Conservation (phyloP, 1,140 invertebrate genomes). For the Drosophila nannoptera region DNA sequence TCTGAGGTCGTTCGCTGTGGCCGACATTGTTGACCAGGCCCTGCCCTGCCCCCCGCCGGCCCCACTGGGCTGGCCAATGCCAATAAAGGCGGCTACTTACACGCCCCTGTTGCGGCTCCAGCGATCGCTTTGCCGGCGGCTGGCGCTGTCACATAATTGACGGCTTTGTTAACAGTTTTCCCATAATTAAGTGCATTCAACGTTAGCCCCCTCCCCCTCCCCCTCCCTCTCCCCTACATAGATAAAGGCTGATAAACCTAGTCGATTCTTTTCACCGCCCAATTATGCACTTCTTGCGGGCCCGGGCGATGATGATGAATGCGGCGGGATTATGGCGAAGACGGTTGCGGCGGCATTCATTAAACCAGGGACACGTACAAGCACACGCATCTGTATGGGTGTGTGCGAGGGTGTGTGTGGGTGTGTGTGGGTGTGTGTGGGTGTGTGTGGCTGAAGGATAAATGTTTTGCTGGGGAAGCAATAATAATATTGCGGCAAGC, state of each 20-base stretch:
- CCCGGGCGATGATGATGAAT: too few species aligned
- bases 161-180: constrained; percentile 29
- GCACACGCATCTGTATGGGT: too few species aligned
- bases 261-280: neutral
- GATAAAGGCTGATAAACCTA: neutral
- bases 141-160: constrained; percentile 28
- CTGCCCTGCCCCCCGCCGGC: neutral
- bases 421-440: too few species aligned
- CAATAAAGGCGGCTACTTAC: constrained; percentile 65
- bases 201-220: too few species aligned
- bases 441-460: too few species aligned
- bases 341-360: too few species aligned
- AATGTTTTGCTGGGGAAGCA: too few species aligned
- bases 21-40: constrained; percentile 31
- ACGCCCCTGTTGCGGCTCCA: constrained; percentile 14
- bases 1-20: constrained; percentile 24
- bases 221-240: too few species aligned
- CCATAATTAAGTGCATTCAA: constrained; percentile 32
- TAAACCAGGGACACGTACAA: too few species aligned
- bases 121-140: neutral
- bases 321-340: too few species aligned
- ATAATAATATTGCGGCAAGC: too few species aligned
- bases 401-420: too few species aligned
- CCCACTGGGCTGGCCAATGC: constrained; percentile 34
- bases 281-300: neutral